Base-by-base conservation (phyloP, 2,113 vertebrate species). In the Gracilinanus agilis region DNA sequence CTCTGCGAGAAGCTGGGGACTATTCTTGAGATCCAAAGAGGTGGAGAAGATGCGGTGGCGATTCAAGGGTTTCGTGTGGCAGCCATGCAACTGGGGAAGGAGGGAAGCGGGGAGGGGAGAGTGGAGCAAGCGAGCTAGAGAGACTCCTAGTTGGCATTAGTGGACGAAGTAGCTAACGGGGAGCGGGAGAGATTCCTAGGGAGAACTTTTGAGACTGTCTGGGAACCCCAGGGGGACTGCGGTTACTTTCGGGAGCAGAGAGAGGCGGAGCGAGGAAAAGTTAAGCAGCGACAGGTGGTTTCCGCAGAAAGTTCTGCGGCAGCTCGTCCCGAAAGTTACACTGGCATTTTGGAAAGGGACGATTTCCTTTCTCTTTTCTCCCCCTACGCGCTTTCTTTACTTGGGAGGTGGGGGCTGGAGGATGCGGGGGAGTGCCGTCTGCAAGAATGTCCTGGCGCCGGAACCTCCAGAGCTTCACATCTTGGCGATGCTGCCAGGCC, bases 141-240 rank as follows among this genome's bases (percentile, higher is more conserved):
- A 97, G 97, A 96, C 96, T 97, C 96, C 95, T 96, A 96, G 94
- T 96, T 97, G 97, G 97, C 97, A 97, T 95, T 93, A 94, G 89
- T 95, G 95, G 96, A 97, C 91, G 91, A 95, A 97, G 96, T 92
- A 96, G 97, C 89, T 54, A 55, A 40, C 34, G 34, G 61, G 29
- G 29, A 75, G 91, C 96, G 94, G 95, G 93, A 96, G 96, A 34
- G 34, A 75, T 75, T 96, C 94, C 94, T 67, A 23, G 91, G 91
- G 94, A 95, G 93, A 97, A 97, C 97, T 97, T 98, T 11, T 94
- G 96, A 93, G 53, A 92, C 58, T 67, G 88, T 88, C 44, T 56
- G 94, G 56, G 58, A 75, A 94, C 24, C 95, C 88, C 0, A 93
- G 96, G 92, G 96, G 92, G 91, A 54, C 53, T 27, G 97, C 58